phyloP scores from a whole-genome alignment of 2,797 vertebrate species.

The Amblyopsis hoosieri region DNA sequence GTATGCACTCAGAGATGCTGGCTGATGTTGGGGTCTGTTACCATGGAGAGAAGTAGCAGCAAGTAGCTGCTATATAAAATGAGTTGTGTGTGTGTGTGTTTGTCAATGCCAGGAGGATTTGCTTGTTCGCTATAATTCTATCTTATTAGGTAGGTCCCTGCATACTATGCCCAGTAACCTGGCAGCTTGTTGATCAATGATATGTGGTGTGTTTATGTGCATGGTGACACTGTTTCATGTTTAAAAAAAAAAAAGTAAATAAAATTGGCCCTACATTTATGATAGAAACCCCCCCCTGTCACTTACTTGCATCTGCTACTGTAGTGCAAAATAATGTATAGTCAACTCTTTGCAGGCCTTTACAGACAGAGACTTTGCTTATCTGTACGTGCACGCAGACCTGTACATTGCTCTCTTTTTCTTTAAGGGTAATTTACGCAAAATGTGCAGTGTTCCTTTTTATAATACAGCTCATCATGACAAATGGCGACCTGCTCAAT shows the following conservation, averaged over 20 bases:
- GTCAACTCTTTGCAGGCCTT: too few species aligned
- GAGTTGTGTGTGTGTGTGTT: conserved; percentile 25
- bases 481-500: too few species aligned
- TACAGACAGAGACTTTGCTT: too few species aligned
- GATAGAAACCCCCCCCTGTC: not conserved
- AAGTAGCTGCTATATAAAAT: conserved; percentile 46
- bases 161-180: conserved; percentile 60
- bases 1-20: conserved; percentile 60
- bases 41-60: conserved; percentile 66
- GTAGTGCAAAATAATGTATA: too few species aligned
- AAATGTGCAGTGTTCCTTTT: too few species aligned
- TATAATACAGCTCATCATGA: too few species aligned
- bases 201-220: not conserved
- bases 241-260: too few species aligned
- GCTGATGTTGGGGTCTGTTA: conserved; percentile 73
- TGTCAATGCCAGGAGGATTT: conserved; percentile 34
- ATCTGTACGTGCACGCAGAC: too few species aligned
- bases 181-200: conserved; percentile 68
- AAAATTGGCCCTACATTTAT: too few species aligned
- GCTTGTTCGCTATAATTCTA: conserved; percentile 18
- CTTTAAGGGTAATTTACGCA: too few species aligned
- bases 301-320: too few species aligned
- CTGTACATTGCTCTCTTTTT: too few species aligned
- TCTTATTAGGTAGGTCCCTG: conserved; percentile 57
- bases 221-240: not conserved